Conservation (phyloP, 2,797 vertebrate genomes). For the Petrocephalus sullivani region DNA sequence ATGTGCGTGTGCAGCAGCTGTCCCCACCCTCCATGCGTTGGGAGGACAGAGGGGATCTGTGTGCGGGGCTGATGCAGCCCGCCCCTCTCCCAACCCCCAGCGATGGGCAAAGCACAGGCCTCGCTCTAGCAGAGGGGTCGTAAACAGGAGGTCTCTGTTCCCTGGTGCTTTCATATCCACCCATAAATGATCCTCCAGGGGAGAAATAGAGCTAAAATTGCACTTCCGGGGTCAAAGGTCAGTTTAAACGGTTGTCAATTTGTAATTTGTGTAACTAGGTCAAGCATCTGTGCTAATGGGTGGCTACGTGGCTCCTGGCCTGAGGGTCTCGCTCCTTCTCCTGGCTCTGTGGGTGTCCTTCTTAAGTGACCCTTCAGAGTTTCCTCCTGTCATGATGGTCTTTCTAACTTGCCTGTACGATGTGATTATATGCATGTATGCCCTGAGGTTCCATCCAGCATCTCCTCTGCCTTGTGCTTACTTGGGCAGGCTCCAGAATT, state of each 20-base stretch:
- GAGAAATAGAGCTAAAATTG: not conserved
- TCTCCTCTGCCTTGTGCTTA: not conserved
- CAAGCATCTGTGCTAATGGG: not conserved
- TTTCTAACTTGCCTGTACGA: not conserved
- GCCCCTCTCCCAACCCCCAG: not conserved
- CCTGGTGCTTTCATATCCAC: not conserved
- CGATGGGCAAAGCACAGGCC: not conserved
- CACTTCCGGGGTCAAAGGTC: not conserved
- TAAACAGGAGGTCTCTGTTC: not conserved
- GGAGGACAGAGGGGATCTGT: constrained; percentile 20
- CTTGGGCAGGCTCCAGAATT: too few species aligned
- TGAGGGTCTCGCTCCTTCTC: not conserved
- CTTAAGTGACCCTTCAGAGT: not conserved
- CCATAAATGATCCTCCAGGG: not conserved
- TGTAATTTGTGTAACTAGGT: not conserved
- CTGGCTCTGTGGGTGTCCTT: not conserved
- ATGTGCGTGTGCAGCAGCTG: not conserved
- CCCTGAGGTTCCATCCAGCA: not conserved
- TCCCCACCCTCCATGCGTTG: constrained; percentile 5
- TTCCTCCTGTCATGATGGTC: not conserved
- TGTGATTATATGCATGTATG: not conserved
- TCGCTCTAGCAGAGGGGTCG: not conserved
- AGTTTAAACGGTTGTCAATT: not conserved
- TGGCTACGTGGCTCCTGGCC: not conserved
- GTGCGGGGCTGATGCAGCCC: not conserved